These are phyloP conservation scores for Abrostola tripartita DNA, from an alignment of 2,888 invertebrate genomes.

Conservation along the genomic window DNA sequence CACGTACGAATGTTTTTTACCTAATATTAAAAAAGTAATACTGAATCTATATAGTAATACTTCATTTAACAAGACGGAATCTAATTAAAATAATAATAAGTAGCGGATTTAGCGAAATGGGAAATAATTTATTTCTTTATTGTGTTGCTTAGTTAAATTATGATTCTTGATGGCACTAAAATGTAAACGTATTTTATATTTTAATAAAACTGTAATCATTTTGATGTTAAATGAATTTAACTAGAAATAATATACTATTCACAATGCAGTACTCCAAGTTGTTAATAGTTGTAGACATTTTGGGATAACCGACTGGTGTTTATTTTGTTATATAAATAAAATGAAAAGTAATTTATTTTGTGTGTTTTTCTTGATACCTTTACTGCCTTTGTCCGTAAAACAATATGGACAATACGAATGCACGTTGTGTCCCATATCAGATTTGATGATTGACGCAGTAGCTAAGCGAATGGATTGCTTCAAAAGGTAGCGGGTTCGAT, in stretches of 20 bases:
- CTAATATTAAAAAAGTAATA: neutral
- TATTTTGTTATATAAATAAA: constrained; percentile 61
- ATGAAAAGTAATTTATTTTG: constrained; percentile 43
- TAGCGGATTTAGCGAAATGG: too few species aligned
- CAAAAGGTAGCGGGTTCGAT: too few species aligned
- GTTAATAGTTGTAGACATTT: constrained; percentile 57
- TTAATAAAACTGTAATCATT: constrained; percentile 1
- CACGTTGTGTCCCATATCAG: too few species aligned
- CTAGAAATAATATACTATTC: constrained; percentile 17
- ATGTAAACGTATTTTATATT: too few species aligned
- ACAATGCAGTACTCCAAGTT: constrained; percentile 39
- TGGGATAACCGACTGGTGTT: constrained; percentile 59
- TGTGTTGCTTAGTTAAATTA: too few species aligned
- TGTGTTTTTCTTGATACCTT: constrained; percentile 20
- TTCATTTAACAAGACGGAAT: too few species aligned
- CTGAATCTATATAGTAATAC: neutral
- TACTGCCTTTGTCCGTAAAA: neutral
- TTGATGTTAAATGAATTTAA: constrained; percentile 16
- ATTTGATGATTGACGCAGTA: too few species aligned
- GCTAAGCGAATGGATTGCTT: too few species aligned
- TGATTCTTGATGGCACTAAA: too few species aligned
- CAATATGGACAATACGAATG: neutral
- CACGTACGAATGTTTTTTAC: too few species aligned
- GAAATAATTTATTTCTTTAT: too few species aligned
- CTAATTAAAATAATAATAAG: too few species aligned